Percentiles rank a stretch among this genome's conserved stretches.
Conservation (phyloP, 2,888 invertebrate genomes). For the Caenorhabditis sulstoni region DNA sequence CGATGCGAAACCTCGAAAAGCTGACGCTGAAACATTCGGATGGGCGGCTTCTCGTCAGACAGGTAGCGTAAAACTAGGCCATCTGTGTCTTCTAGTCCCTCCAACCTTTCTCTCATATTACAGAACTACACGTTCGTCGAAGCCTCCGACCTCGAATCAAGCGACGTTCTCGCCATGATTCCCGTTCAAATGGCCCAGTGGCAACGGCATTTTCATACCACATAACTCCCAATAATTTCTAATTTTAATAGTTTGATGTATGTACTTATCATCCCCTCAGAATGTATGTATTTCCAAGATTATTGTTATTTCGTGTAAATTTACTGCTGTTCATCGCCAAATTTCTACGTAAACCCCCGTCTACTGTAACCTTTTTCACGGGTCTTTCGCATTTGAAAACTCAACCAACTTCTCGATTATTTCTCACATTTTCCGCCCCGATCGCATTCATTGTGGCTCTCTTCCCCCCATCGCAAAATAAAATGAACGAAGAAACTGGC, state of each 20-base stretch:
- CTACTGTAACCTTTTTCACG: background rate
- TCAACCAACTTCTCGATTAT: background rate
- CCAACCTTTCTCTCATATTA: background rate
- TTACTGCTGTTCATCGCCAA: background rate
- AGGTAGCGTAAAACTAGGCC: conserved; percentile 54
- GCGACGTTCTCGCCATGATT: conserved; percentile 56
- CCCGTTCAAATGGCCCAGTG: conserved; percentile 61
- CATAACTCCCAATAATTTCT: conserved; percentile 13
- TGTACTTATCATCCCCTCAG: background rate
- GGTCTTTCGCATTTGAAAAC: no score
- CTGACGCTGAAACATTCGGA: conserved; percentile 64
- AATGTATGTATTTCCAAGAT: background rate
- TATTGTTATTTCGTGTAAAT: conserved; percentile 17
- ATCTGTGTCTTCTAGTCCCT: background rate
- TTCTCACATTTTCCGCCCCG: conserved; percentile 11
- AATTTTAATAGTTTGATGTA: background rate
- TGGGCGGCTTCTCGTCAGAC: conserved; percentile 57
- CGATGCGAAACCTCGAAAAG: conserved; percentile 60
- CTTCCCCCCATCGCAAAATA: background rate
- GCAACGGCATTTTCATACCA: conserved; percentile 21
- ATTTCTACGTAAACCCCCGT: conserved; percentile 5
- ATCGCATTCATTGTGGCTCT: no score
- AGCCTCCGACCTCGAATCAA: conserved; percentile 20
- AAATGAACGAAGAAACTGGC: background rate
- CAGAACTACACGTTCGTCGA: conserved; percentile 61